Evolutionary conservation across 2,113 vertebrate species (phyloP).

Genomic region (Thunnus thynnus): DNA sequence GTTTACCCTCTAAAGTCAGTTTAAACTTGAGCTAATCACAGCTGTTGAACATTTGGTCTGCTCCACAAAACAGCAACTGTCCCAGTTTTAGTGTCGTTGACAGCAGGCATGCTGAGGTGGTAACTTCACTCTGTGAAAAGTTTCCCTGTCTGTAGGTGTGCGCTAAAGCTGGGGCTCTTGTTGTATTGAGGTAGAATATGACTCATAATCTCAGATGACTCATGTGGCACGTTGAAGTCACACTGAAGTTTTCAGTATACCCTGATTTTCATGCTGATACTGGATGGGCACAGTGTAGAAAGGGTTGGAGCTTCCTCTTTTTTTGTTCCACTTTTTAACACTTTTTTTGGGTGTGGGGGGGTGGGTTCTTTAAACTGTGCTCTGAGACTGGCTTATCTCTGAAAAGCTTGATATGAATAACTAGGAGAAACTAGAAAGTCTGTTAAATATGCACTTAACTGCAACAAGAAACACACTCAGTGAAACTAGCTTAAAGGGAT

Average conservation of each 20-base stretch:
- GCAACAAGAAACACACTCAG: slow-evolving; percentile 56
- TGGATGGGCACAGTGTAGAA: slow-evolving; percentile 44
- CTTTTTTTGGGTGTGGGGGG: not conserved
- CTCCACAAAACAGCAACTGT: slow-evolving; percentile 40
- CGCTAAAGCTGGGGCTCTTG: slow-evolving; percentile 53
- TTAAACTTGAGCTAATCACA: slow-evolving; percentile 41
- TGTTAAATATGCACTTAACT: slow-evolving; percentile 68
- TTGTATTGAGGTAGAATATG: slow-evolving; percentile 67
- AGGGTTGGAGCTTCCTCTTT: slow-evolving; percentile 43
- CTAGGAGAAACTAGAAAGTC: slow-evolving; percentile 55
- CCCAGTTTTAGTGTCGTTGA: slow-evolving; percentile 60
- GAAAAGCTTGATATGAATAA: slow-evolving; percentile 62
- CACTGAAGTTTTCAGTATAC: slow-evolving; percentile 51
- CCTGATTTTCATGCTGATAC: slow-evolving; percentile 57
- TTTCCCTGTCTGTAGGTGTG: slow-evolving; percentile 77
- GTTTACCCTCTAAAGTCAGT: slow-evolving; percentile 24
- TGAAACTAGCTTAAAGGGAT: slow-evolving; percentile 65
- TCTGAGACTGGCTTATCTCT: slow-evolving; percentile 49
- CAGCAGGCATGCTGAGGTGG: slow-evolving; percentile 47
- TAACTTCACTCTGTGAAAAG: slow-evolving; percentile 68
- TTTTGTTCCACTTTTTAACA: slow-evolving; percentile 45
- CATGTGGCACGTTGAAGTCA: slow-evolving; percentile 71
- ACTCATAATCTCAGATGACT: slow-evolving; percentile 77
- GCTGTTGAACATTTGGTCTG: slow-evolving; percentile 44
- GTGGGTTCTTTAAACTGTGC: slow-evolving; percentile 27